Evolutionary conservation across 2,888 invertebrate species (phyloP), one percentile per base, ranked within the genome.

Genomic region (Pterobdella sp.): DNA sequence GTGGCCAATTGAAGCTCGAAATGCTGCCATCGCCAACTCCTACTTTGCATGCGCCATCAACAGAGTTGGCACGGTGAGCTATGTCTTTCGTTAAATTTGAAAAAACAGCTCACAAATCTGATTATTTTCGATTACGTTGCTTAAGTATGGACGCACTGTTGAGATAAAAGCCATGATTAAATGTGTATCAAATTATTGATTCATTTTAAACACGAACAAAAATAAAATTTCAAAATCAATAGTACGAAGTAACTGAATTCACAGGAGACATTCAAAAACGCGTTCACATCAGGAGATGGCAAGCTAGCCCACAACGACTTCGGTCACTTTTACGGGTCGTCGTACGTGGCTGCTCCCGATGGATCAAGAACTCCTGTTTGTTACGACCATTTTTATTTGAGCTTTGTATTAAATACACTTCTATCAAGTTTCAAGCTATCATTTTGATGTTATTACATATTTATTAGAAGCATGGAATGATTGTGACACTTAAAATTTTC

Each of bases 321-420:
- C 79, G 95, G 97, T 14, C 91, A 90, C 78, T 98, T 96, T 83
- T 98, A 95, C 83, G 98, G 95, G 0, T 94, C 94, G 0, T 91
- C 92, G 78, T 98, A 97, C 82, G 88, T 94, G 0, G 89, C 95
- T 10, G 92, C 91, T 1, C 98, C 98, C 0, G 91, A 97, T 86
- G 97, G 96, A 0, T 88, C 88, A 60, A 87, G 96, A 81, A 94
- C 94, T 74, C 93, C 92, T n/a, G 91, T 90, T 84, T 85, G 84
- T 82, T 31, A 37, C 18, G 4, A 29, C 29, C 29, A 60, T 31
- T 35, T 49, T 26, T 42, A 29, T n/a, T 72, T 66, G 31, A 29
- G 36, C 10, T 26, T 18, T 66, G 3, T 2, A 1, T 66, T 22
- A 32, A 31, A 7, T 60, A 31, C 10, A 60, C 31, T 3, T 14